Percentiles rank a stretch among this genome's conserved stretches.
Evolutionary conservation across 2,888 invertebrate genomes (phyloP).

Genomic region (Ophion ventricosus): DNA sequence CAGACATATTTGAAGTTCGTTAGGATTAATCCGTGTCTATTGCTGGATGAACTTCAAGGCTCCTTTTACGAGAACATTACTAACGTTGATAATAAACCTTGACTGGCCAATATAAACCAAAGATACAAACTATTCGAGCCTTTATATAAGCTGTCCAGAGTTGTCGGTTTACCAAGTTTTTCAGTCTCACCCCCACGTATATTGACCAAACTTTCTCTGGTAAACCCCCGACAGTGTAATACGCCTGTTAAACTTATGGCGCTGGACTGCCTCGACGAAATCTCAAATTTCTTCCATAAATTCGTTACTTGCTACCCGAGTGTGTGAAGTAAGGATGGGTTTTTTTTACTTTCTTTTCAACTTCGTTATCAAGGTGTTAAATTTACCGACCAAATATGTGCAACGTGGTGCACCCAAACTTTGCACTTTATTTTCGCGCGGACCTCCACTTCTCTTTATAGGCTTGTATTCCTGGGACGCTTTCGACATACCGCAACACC

Average conservation of each 20-base stretch:
- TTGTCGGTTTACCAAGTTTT: not conserved
- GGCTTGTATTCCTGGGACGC: constrained; percentile 22
- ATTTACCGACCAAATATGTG: constrained; percentile 60
- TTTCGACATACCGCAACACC: constrained; percentile 2
- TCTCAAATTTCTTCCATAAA: constrained; percentile 46
- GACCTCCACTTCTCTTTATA: not conserved
- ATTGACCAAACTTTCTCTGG: not conserved
- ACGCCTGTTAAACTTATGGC: constrained; percentile 14
- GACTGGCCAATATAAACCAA: not conserved
- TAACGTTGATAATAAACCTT: not conserved
- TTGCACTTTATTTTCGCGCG: constrained; percentile 16
- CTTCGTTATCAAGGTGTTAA: constrained; percentile 40
- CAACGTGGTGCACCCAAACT: constrained; percentile 17
- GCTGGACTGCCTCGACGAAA: not conserved
- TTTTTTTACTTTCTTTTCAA: not conserved
- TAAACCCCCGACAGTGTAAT: not conserved
- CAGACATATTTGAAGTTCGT: not conserved
- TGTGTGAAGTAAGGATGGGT: not conserved
- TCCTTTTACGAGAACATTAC: not conserved
- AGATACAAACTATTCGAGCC: not conserved
- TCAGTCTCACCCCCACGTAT: not conserved
- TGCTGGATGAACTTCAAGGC: not conserved
- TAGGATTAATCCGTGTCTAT: not conserved
- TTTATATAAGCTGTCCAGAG: not conserved
- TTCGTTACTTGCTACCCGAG: constrained; percentile 1